These are phyloP conservation scores for Pogonomyrmex californicus DNA, from an alignment of 1,140 invertebrate species.

Conservation along the genomic window DNA sequence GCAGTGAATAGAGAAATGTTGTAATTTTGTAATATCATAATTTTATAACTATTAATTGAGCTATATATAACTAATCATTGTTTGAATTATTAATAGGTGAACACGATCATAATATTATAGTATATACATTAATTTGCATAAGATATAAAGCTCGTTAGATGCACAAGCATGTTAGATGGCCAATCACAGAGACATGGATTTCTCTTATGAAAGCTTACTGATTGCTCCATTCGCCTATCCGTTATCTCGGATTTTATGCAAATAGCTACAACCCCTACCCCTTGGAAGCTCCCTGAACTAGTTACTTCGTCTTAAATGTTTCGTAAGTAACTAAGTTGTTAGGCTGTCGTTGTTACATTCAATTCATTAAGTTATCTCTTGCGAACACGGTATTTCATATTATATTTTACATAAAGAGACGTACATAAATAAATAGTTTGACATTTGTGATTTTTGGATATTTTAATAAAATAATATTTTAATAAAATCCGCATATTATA, in stretches of 20 bases:
- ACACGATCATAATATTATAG: constrained; percentile 13
- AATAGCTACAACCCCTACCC: constrained; percentile 40
- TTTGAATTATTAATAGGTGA: constrained; percentile 29
- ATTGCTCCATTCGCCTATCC: constrained; percentile 59
- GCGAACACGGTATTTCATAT: neutral
- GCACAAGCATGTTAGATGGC: constrained; percentile 1
- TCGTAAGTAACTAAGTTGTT: constrained; percentile 55
- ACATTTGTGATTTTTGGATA: neutral
- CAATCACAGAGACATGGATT: constrained; percentile 56
- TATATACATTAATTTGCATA: constrained; percentile 45
- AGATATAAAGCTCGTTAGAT: constrained; percentile 39
- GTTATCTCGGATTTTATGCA: constrained; percentile 62
- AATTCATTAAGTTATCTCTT: constrained; percentile 59
- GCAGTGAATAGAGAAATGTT: neutral
- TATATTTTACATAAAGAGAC: neutral
- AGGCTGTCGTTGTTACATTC: constrained; percentile 27
- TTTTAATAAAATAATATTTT: neutral
- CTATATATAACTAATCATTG: neutral
- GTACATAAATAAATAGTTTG: constrained; percentile 21
- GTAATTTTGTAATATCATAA: neutral
- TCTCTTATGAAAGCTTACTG: constrained; percentile 56
- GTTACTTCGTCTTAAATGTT: constrained; percentile 61
- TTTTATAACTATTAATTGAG: constrained; percentile 7
- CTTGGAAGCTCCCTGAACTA: constrained; percentile 20
- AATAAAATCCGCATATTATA: no score